phyloP scores from a whole-genome alignment of 1,140 invertebrate species.

The Drosophila santomea region DNA sequence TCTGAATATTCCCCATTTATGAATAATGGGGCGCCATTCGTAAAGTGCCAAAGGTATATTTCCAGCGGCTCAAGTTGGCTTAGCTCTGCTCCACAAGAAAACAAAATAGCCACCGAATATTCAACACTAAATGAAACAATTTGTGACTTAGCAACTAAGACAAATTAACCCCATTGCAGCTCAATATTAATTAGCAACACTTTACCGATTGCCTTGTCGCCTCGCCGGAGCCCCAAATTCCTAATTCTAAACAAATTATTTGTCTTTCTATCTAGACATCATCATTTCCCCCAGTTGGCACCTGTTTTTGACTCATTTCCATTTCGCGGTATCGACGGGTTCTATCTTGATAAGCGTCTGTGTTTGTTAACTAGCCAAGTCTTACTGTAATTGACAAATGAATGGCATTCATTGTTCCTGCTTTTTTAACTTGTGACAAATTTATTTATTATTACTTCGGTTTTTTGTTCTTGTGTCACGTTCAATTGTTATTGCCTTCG shows the following conservation, averaged over 20 bases:
- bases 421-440: constrained; percentile 50
- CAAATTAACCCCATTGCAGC: constrained; percentile 63
- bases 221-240: constrained; percentile 16
- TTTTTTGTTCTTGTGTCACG: constrained; percentile 44
- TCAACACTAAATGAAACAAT: constrained; percentile 63
- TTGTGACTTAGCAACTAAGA: constrained; percentile 74
- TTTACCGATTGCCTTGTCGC: constrained; percentile 36
- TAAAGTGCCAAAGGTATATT: constrained; percentile 56
- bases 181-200: constrained; percentile 45
- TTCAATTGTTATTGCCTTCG: constrained; percentile 25
- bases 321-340: constrained; percentile 20
- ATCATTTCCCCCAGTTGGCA: constrained; percentile 29
- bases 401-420: constrained; percentile 64
- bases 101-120: background rate
- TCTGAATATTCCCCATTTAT: constrained; percentile 27
- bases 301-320: constrained; percentile 61
- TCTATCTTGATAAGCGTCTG: constrained; percentile 37
- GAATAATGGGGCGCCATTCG: constrained; percentile 73
- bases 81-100: constrained; percentile 9
- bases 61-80: constrained; percentile 42
- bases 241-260: constrained; percentile 35
- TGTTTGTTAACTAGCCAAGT: constrained; percentile 52
- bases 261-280: constrained; percentile 42
- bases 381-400: constrained; percentile 67
- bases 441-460: constrained; percentile 56